phyloP scores from a whole-genome alignment of 2,113 vertebrate species.

The Pygathrix nemaeus region DNA sequence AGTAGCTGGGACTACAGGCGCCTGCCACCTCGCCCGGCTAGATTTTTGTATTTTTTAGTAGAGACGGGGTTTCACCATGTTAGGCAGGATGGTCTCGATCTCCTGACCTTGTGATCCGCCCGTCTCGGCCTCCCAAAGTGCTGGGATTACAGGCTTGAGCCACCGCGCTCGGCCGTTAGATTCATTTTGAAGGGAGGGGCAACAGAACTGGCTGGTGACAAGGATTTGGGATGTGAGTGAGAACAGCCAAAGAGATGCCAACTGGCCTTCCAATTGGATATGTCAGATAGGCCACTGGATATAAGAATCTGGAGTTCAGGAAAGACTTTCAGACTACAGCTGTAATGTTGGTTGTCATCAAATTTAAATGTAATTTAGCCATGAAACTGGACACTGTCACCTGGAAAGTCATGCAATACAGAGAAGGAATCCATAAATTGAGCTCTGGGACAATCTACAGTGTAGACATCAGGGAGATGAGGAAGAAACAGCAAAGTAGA shows the following conservation, averaged over 20 bases:
- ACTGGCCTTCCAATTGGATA: background rate
- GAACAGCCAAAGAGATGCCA: background rate
- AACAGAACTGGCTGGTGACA: too few species aligned
- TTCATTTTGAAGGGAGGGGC: background rate
- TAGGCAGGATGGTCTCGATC: too few species aligned
- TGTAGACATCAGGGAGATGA: background rate
- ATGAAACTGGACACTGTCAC: background rate
- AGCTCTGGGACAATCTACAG: accelerated
- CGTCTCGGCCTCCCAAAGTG: too few species aligned
- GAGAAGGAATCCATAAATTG: background rate
- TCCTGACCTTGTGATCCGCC: too few species aligned
- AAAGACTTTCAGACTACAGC: background rate
- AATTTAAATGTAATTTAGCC: background rate
- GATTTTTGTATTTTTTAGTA: too few species aligned
- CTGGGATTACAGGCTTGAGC: too few species aligned
- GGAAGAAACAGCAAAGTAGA: background rate
- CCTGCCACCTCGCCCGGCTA: too few species aligned
- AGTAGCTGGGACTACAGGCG: too few species aligned
- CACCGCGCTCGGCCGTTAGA: too few species aligned
- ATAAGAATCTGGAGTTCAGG: background rate
- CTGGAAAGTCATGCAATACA: background rate
- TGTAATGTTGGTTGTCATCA: background rate
- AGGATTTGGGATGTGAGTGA: background rate
- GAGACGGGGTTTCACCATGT: too few species aligned
- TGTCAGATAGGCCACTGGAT: accelerated